Percentiles rank a stretch among this genome's conserved stretches.
These are phyloP conservation scores for Argynnis bischoffii DNA, from an alignment of 2,888 invertebrate genomes.

Conservation along the genomic window DNA sequence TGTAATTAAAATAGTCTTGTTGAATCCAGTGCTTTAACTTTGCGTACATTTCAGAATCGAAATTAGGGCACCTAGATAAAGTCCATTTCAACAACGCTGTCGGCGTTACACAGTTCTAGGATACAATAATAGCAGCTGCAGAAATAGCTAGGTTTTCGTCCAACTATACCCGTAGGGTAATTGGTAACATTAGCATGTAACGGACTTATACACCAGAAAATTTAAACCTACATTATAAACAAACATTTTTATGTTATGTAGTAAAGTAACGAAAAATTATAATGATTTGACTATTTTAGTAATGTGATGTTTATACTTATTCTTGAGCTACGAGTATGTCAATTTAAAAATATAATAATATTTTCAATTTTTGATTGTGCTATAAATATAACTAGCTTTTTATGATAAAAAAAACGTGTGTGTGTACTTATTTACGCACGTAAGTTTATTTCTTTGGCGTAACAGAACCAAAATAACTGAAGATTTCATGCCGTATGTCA, in stretches of 20 bases:
- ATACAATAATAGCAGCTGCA: constrained; percentile 39
- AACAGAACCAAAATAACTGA: too few relatives aligned
- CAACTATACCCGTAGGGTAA: constrained; percentile 31
- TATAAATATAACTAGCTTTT: too few relatives aligned
- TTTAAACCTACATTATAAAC: constrained; percentile 25
- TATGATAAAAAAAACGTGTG: too few relatives aligned
- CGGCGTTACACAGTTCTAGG: constrained; percentile 30
- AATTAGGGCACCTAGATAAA: constrained; percentile 30
- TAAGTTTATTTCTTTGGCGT: too few relatives aligned
- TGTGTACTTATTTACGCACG: too few relatives aligned
- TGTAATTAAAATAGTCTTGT: not conserved
- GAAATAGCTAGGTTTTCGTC: constrained; percentile 37
- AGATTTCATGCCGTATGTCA: too few relatives aligned
- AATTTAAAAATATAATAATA: too few relatives aligned
- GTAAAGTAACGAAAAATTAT: not conserved
- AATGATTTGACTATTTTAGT: not conserved
- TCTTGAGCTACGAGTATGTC: too few relatives aligned
- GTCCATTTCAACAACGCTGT: constrained; percentile 31
- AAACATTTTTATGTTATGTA: constrained; percentile 6
- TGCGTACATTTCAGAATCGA: constrained; percentile 19
- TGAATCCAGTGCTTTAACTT: not conserved
- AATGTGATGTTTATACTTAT: not conserved
- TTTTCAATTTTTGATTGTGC: too few relatives aligned
- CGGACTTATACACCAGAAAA: constrained; percentile 23
- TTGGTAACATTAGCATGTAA: constrained; percentile 34